These are phyloP conservation scores for Nothocercus nigrocapillus DNA, from an alignment of 2,113 vertebrate genomes.

Conservation along the genomic window DNA sequence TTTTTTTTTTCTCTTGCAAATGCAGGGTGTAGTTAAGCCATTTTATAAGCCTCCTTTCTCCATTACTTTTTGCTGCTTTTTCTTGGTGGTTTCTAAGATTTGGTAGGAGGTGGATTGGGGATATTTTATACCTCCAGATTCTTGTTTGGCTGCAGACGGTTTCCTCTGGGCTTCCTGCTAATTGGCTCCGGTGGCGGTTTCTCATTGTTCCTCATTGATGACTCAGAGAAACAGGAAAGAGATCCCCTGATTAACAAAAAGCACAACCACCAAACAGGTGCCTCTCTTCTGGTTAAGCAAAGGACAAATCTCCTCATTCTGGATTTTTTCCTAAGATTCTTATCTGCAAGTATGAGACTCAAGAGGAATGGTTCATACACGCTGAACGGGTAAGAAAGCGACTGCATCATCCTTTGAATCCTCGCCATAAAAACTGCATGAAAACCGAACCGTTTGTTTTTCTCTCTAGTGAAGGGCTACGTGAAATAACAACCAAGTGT, in stretches of 20 bases:
- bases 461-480: neutral
- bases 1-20: rapidly evolving
- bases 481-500: neutral
- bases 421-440: neutral
- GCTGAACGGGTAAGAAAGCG: constrained; percentile 72
- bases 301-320: constrained; percentile 46
- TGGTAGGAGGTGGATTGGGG: neutral
- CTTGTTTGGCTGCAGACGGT: constrained; percentile 45
- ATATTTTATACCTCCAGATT: constrained; percentile 52
- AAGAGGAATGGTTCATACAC: constrained; percentile 79
- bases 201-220: constrained; percentile 61
- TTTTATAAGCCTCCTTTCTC: neutral
- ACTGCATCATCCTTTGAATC: constrained; percentile 4
- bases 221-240: constrained; percentile 69
- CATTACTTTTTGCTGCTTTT: neutral
- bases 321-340: constrained; percentile 72
- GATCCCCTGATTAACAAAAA: constrained; percentile 28
- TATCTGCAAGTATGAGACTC: constrained; percentile 74
- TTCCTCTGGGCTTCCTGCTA: constrained; percentile 65
- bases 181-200: constrained; percentile 29
- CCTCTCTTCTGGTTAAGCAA: constrained; percentile 38
- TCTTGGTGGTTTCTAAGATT: neutral
- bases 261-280: constrained; percentile 41
- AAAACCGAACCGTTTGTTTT: neutral
- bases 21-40: neutral